phyloP scores from a whole-genome alignment of 2,888 invertebrate genomes.

The Agrilus cyanescens region DNA sequence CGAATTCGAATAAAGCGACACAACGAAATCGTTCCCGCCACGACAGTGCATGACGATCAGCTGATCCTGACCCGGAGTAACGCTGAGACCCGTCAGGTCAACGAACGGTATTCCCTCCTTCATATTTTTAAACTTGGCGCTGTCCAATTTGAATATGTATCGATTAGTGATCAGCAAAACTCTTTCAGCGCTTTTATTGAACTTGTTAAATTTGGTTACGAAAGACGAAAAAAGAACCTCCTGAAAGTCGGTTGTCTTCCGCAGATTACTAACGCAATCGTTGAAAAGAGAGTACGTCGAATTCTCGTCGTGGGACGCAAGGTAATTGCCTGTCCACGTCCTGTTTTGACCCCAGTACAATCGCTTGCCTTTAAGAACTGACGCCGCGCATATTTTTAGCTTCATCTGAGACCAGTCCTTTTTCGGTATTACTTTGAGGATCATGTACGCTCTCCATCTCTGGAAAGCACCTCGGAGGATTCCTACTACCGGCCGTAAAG shows the following conservation, averaged over 20 bases:
- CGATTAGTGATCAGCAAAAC: slow-evolving; percentile 80
- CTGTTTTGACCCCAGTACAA: slow-evolving; percentile 63
- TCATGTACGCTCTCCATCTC: slow-evolving; percentile 83
- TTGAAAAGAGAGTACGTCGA: slow-evolving; percentile 52
- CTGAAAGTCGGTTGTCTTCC: slow-evolving; percentile 52
- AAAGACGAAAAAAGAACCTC: slow-evolving; percentile 53
- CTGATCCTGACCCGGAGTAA: slow-evolving; percentile 79
- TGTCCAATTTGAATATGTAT: slow-evolving; percentile 78
- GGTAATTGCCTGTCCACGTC: slow-evolving; percentile 78
- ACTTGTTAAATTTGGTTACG: slow-evolving; percentile 58
- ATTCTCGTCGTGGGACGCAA: slow-evolving; percentile 57
- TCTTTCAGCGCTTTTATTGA: slow-evolving; percentile 60
- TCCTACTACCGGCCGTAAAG: slow-evolving; percentile 50
- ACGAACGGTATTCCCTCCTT: slow-evolving; percentile 50
- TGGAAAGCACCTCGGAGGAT: slow-evolving; percentile 51
- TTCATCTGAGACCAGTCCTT: slow-evolving; percentile 82
- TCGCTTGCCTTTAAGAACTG: slow-evolving; percentile 54
- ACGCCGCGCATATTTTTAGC: slow-evolving; percentile 66
- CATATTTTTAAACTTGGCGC: slow-evolving; percentile 75
- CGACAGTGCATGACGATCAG: slow-evolving; percentile 77
- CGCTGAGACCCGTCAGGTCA: slow-evolving; percentile 65
- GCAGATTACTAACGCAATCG: slow-evolving; percentile 54
- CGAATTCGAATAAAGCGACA: slow-evolving; percentile 47
- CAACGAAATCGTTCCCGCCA: slow-evolving; percentile 80
- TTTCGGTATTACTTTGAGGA: slow-evolving; percentile 66